Percentiles rank a stretch among this genome's conserved stretches.
Evolutionary conservation across 2,113 vertebrate genomes (phyloP).

Genomic region (Corythaixoides concolor): DNA sequence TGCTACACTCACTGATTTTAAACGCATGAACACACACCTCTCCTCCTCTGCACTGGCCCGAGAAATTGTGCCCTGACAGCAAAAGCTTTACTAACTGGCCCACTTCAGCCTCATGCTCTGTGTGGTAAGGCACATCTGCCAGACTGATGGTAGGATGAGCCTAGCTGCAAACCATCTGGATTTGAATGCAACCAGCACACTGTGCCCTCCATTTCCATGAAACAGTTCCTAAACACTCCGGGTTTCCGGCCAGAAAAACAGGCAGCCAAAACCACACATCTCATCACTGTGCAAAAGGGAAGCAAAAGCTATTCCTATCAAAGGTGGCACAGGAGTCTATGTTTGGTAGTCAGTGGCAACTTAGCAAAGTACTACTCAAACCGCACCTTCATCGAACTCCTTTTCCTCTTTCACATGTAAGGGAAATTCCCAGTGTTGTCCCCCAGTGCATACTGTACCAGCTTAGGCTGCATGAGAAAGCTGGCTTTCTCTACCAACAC

Average conservation of each 20-base stretch:
- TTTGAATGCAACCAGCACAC: background rate
- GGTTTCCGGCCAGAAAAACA: background rate
- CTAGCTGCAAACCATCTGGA: background rate
- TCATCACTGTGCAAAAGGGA: background rate
- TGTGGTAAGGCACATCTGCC: background rate
- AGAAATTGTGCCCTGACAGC: background rate
- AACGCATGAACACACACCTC: background rate
- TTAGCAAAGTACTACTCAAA: background rate
- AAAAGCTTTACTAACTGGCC: background rate
- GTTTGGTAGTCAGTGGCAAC: background rate
- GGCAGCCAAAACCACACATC: background rate
- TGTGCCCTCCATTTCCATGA: background rate
- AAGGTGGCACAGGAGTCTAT: background rate
- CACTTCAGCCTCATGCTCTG: background rate
- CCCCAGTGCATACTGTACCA: background rate
- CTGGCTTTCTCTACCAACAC: fast-evolving
- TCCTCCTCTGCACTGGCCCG: background rate
- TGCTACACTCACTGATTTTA: background rate
- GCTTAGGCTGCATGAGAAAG: background rate
- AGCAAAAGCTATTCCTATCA: background rate
- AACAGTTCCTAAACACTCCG: background rate
- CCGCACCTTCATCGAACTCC: background rate
- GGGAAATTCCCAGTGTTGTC: background rate
- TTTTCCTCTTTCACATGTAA: background rate
- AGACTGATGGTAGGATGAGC: background rate